These are phyloP conservation scores for Zeus faber DNA, from an alignment of 2,113 vertebrate genomes.

Conservation along the genomic window DNA sequence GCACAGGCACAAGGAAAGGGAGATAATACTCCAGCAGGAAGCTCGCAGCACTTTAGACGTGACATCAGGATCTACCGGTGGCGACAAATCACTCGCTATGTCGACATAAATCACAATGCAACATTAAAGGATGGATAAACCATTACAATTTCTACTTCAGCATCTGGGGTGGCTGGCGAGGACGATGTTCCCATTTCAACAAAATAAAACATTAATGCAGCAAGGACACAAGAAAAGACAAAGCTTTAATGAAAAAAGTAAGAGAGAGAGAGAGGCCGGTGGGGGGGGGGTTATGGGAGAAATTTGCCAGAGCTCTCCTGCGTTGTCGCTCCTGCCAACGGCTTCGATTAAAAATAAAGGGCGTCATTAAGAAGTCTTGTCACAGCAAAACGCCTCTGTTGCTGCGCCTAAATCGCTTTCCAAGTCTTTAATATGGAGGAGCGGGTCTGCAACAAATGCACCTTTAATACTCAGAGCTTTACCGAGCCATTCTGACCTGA, in stretches of 20 bases:
- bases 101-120: constrained; percentile 29
- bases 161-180: no score
- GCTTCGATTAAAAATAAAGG: constrained; percentile 26
- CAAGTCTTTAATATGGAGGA: not conserved
- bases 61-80: constrained; percentile 29
- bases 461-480: not conserved
- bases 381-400: constrained; percentile 35
- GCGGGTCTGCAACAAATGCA: not conserved
- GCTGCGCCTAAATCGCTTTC: constrained; percentile 18
- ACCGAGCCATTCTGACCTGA: no score
- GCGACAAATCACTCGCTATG: constrained; percentile 26
- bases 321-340: constrained; percentile 19
- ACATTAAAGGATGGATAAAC: not conserved
- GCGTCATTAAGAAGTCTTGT: constrained; percentile 43
- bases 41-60: constrained; percentile 24
- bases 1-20: constrained; percentile 6
- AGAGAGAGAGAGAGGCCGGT: not conserved
- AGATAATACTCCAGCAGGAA: constrained; percentile 25
- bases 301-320: not conserved
- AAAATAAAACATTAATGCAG: constrained; percentile 45
- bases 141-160: no score
- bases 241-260: not conserved
- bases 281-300: no score
- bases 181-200: constrained; percentile 22
- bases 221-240: no score